Base-by-base conservation (phyloP, 2,797 vertebrate species). In the Pyrocephalus nanus region DNA sequence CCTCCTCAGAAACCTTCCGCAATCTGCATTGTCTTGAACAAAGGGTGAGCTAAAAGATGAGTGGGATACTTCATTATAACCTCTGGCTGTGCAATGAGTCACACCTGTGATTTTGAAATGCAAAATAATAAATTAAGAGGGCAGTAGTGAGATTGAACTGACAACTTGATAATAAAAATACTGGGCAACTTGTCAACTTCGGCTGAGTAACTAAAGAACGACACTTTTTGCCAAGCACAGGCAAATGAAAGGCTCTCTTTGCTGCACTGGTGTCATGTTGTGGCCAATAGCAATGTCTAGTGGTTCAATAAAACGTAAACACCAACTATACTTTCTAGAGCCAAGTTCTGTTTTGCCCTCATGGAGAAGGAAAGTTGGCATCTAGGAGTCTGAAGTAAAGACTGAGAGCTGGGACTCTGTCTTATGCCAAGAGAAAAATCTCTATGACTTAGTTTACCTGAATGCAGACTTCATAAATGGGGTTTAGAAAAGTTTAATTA, bases 11-110 rank as follows among this genome's bases (percentile, higher is more conserved):
- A 94, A 87, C 87, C 85, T 97, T 91, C 95, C 5, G 88, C 95
- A 96, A 95, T 84, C 92, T 55, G 65, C 77, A 80, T 88, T 95
- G 93, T 96, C 92, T 95, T 92, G 80, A 97, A 95, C 93, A 95
- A 95, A 96, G 92, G 74, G 88, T 91, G 90, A 97, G 93, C 80
- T 93, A 93, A 86, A 97, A 96, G 91, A 95, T 84, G 85, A 97
- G 95, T 95, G 90, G 94, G 92, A 96, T 96, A 96, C 91, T 96
- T 96, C 96, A 97, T 96, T 95, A 96, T 95, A 96, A 96, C 96
- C 95, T 96, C 92, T 93, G 92, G 96, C 95, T 95, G 93, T 95
- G 86, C 85, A 93, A 67, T 95, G 95, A 96, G 91, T 96, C 95
- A 96, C 89, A 89, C 96, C 92, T 86, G 79, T 84, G 90, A 95